These are phyloP conservation scores for Calonectris borealis DNA, from an alignment of 2,113 vertebrate genomes.

Conservation along the genomic window DNA sequence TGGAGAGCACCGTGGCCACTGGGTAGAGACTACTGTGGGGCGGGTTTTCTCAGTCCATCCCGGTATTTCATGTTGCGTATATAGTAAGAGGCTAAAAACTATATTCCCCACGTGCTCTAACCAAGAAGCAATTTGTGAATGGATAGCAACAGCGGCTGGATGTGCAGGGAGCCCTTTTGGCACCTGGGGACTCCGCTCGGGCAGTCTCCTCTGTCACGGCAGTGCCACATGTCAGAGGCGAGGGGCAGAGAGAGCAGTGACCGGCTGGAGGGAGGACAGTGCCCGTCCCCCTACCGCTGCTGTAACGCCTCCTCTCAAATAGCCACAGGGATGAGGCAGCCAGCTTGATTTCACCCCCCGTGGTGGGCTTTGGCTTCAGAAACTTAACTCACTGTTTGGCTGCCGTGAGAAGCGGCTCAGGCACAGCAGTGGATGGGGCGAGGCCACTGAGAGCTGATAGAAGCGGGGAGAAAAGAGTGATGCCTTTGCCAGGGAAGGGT, in stretches of 20 bases:
- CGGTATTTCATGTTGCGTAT: background rate
- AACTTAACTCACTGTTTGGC: background rate
- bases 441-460: background rate
- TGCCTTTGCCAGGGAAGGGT: background rate
- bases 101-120: accelerated
- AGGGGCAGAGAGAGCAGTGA: background rate
- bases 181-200: too few relatives aligned
- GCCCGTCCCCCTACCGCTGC: background rate
- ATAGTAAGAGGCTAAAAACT: background rate
- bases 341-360: background rate
- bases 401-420: background rate
- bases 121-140: background rate
- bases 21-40: background rate
- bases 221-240: background rate
- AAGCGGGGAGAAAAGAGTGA: background rate
- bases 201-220: accelerated
- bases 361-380: background rate
- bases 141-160: background rate
- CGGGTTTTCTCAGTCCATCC: background rate
- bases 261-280: background rate
- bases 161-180: background rate
- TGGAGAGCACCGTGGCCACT: background rate
- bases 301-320: background rate
- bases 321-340: background rate
- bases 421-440: background rate